Evolutionary conservation across 2,797 vertebrate genomes (phyloP).

Genomic region (Enteromius mattozi): DNA sequence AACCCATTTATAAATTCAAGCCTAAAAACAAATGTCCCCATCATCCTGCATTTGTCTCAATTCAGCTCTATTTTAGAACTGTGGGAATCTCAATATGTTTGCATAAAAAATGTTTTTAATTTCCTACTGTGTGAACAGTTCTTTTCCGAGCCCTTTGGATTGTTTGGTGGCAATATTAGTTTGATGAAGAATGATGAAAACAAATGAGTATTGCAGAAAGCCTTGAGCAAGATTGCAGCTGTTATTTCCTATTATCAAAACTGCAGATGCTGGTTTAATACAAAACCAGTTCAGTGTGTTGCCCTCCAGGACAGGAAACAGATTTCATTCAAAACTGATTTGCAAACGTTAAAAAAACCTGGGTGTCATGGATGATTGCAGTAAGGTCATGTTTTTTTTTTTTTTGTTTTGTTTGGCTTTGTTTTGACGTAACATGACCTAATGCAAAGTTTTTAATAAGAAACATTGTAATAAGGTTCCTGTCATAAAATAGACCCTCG

Average conservation of each 20-base stretch:
- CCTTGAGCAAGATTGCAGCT: slow-evolving; percentile 60
- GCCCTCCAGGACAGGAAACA: slow-evolving; percentile 53
- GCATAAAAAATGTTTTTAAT: slow-evolving; percentile 52
- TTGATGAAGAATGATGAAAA: slow-evolving; percentile 62
- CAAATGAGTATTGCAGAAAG: slow-evolving; percentile 51
- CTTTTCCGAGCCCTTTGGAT: slow-evolving; percentile 50
- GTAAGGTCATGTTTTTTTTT: slow-evolving; percentile 17
- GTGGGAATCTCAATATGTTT: slow-evolving; percentile 35
- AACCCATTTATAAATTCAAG: not conserved
- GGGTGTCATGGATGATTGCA: slow-evolving; percentile 27
- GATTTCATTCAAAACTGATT: slow-evolving; percentile 33
- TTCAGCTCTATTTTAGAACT: not conserved
- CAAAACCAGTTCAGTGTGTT: slow-evolving; percentile 55
- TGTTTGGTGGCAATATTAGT: slow-evolving; percentile 58
- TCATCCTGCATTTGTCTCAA: not conserved
- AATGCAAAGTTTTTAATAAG: slow-evolving; percentile 5
- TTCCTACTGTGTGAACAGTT: slow-evolving; percentile 49
- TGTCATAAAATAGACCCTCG: not conserved
- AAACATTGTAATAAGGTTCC: slow-evolving; percentile 11
- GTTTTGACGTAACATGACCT: slow-evolving; percentile 10
- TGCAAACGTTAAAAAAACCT: slow-evolving; percentile 29
- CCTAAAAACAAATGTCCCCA: not conserved
- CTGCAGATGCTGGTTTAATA: slow-evolving; percentile 59
- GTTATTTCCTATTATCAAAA: slow-evolving; percentile 61
- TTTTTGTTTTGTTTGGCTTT: not conserved